Evolutionary conservation across 2,113 vertebrate species (phyloP).

Genomic region (Castor canadensis): DNA sequence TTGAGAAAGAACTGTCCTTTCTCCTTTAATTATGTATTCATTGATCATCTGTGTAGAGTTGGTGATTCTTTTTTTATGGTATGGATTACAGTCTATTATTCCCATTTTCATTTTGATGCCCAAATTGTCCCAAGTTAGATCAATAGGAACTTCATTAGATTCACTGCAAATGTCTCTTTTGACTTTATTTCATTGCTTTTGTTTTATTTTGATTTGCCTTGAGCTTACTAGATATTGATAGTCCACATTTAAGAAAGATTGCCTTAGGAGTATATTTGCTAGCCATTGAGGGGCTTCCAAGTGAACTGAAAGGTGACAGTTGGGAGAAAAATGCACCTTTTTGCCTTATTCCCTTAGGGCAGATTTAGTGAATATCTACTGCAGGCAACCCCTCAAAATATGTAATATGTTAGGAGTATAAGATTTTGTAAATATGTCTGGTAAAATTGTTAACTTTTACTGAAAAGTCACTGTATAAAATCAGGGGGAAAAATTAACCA

Average conservation of each 20-base stretch:
- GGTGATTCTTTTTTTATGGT: neutral
- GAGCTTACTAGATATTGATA: neutral
- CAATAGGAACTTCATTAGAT: neutral
- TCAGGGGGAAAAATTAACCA: neutral
- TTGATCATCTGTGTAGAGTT: neutral
- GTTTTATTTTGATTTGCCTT: constrained; percentile 28
- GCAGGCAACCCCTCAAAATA: neutral
- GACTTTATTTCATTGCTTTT: neutral
- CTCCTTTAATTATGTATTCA: neutral
- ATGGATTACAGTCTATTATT: neutral
- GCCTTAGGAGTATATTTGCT: neutral
- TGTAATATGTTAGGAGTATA: neutral
- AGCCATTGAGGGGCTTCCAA: neutral
- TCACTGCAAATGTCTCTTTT: neutral
- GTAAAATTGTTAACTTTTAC: neutral
- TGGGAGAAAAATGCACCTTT: neutral
- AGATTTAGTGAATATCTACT: neutral
- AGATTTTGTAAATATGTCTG: neutral
- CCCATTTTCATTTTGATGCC: constrained; percentile 33
- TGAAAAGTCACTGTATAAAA: neutral
- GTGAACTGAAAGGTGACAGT: neutral
- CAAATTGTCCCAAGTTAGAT: neutral
- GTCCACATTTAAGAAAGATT: neutral
- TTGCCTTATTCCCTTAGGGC: neutral
- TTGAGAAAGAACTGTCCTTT: neutral